Evolutionary conservation across 1,140 invertebrate species (phyloP).

Genomic region (Drosophila yakuba): DNA sequence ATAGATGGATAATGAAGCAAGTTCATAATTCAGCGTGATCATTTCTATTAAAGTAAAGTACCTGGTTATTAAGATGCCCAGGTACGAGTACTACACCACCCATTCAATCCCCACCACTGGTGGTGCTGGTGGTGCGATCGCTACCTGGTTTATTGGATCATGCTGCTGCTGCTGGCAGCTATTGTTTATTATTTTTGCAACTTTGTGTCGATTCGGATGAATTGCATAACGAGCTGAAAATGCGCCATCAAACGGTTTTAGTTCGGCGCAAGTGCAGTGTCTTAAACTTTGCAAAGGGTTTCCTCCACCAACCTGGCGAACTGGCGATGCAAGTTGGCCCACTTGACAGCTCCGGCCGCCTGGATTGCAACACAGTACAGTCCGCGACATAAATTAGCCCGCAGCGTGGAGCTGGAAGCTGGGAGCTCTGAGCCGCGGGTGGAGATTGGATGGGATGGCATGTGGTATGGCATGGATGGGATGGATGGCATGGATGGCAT

Average conservation of each 20-base stretch:
- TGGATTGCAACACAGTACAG: conserved; percentile 25
- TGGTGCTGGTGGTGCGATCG: neutral
- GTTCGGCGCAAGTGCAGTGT: conserved; percentile 15
- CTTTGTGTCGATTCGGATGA: conserved; percentile 46
- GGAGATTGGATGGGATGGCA: neutral
- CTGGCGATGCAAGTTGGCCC: conserved; percentile 7
- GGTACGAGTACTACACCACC: neutral
- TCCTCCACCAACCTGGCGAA: neutral
- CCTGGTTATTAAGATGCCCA: neutral
- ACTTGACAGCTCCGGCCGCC: conserved; percentile 6
- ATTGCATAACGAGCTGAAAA: conserved; percentile 65
- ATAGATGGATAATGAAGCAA: too few relatives aligned
- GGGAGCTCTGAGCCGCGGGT: neutral
- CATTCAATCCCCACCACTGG: conserved; percentile 20
- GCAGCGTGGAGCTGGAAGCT: too few relatives aligned
- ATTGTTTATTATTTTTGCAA: conserved; percentile 49
- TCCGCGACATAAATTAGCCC: conserved; percentile 21
- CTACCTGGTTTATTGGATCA: conserved; percentile 39
- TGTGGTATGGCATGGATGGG: neutral
- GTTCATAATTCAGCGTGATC: too few relatives aligned
- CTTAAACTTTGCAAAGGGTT: neutral
- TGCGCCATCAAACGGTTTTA: conserved; percentile 26
- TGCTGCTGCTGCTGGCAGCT: conserved; percentile 32
- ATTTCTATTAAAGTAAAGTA: neutral
- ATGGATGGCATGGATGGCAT: neutral